Evolutionary conservation across 2,113 vertebrate species (phyloP), one percentile per base, ranked within the genome.

Genomic region (Leuciscus idus): DNA sequence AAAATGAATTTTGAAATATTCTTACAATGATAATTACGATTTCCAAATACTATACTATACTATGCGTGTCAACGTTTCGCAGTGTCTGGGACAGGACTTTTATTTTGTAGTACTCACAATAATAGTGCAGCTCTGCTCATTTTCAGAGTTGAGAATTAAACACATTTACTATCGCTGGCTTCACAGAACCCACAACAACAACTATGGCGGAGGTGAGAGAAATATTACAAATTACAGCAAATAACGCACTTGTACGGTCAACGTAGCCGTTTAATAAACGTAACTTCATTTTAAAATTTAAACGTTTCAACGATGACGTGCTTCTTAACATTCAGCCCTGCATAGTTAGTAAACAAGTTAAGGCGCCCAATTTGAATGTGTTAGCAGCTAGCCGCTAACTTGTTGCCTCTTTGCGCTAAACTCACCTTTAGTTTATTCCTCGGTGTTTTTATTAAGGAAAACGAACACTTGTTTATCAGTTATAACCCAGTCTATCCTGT

Each of bases 141-240:
- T 17, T 28, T 46, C 30, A 79, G 28, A 43, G 21, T 39, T 2
- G 1, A 43, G 43, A 43, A 43, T 43, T 9, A 77, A 33, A 28
- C 23, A 55, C 62, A 52, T 11, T 17, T 28, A 15, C n/a, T 62
- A 19, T 23, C 13, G 85, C 82, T 28, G 5, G 59, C 62, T 87
- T 89, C 85, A 61, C 85, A n/a, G 15, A 36, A 81, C 50, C n/a
- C 43, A 43, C 43, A 33, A 55, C 48, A 64, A 19, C 78, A 77
- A 89, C 81, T 77, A 89, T 89, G 88, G 85, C 88, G 85, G 88
- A 89, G 88, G 88, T 89, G 85, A 85, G 85, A 88, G 64, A 88
- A 59, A 87, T 57, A 84, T 75, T 62, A 78, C 61, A 78, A 76
- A 68, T n/a, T 70, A 73, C 39, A 64, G 12, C 13, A 55, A 55